These are phyloP conservation scores for Ips nitidus DNA, from an alignment of 1,140 invertebrate genomes.

Conservation along the genomic window DNA sequence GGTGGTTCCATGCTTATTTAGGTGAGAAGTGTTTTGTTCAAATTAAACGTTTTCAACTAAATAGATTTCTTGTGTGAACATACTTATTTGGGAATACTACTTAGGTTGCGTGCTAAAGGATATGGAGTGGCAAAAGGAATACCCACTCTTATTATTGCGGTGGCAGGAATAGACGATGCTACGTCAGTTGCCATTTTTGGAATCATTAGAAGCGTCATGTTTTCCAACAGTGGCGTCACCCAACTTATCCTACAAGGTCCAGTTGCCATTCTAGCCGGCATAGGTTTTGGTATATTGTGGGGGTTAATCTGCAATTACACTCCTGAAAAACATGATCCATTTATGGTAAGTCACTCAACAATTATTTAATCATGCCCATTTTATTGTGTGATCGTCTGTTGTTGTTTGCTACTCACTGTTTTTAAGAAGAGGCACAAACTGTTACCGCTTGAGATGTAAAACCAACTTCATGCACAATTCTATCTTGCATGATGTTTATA, in stretches of 20 bases:
- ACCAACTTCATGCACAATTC: too few species aligned
- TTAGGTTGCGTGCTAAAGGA: slow-evolving; percentile 71
- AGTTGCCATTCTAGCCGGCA: slow-evolving; percentile 71
- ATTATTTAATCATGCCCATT: too few species aligned
- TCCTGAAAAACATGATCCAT: slow-evolving; percentile 76
- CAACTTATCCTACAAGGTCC: slow-evolving; percentile 71
- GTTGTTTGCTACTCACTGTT: too few species aligned
- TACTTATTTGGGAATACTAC: neutral
- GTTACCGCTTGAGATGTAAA: too few species aligned
- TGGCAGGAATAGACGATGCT: slow-evolving; percentile 79
- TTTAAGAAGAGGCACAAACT: too few species aligned
- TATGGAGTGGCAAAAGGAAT: slow-evolving; percentile 93
- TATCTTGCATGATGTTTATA: too few species aligned
- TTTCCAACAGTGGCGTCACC: slow-evolving; percentile 69
- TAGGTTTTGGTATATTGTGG: slow-evolving; percentile 74
- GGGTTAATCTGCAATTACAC: slow-evolving; percentile 72
- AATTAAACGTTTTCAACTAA: neutral
- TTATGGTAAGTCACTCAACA: slow-evolving; percentile 51
- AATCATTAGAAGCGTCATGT: slow-evolving; percentile 81
- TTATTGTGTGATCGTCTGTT: too few species aligned
- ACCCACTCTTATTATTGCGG: slow-evolving; percentile 91
- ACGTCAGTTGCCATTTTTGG: slow-evolving; percentile 89
- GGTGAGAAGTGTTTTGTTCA: slow-evolving; percentile 43
- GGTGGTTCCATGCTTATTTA: slow-evolving; percentile 88
- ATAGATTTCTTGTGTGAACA: too few species aligned